Conservation (phyloP, 2,113 vertebrate species). For the Asarcornis scutulata region DNA sequence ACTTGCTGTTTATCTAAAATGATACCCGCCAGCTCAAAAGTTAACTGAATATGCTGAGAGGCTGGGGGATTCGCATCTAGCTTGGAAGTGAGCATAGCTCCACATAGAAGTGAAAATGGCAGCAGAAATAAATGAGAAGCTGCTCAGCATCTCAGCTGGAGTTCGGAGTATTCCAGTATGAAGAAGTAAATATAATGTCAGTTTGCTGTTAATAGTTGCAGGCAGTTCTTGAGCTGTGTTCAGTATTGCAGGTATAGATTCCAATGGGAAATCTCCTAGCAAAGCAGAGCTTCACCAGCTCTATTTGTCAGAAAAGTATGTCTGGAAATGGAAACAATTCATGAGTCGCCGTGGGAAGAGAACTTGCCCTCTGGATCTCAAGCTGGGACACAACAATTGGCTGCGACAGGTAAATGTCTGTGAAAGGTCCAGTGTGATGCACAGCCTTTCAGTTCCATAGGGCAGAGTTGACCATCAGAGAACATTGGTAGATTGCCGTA, state of each 20-base stretch:
- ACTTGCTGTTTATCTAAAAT: not conserved
- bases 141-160: not conserved
- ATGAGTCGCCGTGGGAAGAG: constrained; percentile 87
- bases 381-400: constrained; percentile 98
- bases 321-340: constrained; percentile 98
- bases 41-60: not conserved
- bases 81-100: not conserved
- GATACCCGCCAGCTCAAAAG: not conserved
- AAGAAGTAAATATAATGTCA: not conserved
- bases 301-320: constrained; percentile 94
- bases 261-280: constrained; percentile 84
- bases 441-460: not conserved
- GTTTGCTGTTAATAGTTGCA: not conserved
- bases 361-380: constrained; percentile 87
- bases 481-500: not conserved
- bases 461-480: not conserved
- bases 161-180: not conserved
- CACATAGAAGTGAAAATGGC: not conserved
- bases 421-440: not conserved
- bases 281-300: constrained; percentile 89
- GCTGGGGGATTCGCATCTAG: not conserved
- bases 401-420: constrained; percentile 84
- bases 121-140: constrained; percentile 4
- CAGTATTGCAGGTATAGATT: constrained; percentile 76
- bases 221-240: not conserved